Evolutionary conservation across 1,140 invertebrate species (phyloP).

Genomic region (Lordiphosa mommai): DNA sequence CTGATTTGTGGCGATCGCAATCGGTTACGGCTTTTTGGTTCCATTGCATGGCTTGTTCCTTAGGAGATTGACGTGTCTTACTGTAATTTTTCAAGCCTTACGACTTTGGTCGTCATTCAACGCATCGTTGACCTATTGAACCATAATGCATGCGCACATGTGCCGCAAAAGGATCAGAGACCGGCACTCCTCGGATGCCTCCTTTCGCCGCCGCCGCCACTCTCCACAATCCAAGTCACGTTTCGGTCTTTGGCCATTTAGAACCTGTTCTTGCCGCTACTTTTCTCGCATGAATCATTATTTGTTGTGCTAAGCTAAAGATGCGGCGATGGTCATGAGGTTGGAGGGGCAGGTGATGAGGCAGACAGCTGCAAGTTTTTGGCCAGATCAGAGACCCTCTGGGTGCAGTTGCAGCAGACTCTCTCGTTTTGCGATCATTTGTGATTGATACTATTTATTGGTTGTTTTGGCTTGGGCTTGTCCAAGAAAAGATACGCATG

Average conservation of each 20-base stretch:
- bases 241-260: slow-evolving; percentile 31
- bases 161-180: slow-evolving; percentile 60
- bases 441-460: slow-evolving; percentile 76
- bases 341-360: slow-evolving; percentile 17
- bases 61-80: slow-evolving; percentile 66
- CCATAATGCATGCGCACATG: slow-evolving; percentile 66
- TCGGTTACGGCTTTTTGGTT: slow-evolving; percentile 35
- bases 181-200: slow-evolving; percentile 3
- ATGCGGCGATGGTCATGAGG: not conserved
- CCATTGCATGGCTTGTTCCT: slow-evolving; percentile 27
- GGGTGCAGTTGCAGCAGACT: slow-evolving; percentile 56
- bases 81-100: slow-evolving; percentile 69
- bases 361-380: slow-evolving; percentile 68
- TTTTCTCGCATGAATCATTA: slow-evolving; percentile 76
- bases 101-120: slow-evolving; percentile 55
- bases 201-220: slow-evolving; percentile 5
- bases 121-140: slow-evolving; percentile 78
- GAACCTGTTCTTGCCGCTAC: slow-evolving; percentile 71
- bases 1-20: slow-evolving; percentile 75
- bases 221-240: slow-evolving; percentile 33
- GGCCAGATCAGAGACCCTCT: slow-evolving; percentile 50
- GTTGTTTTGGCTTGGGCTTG: slow-evolving; percentile 48
- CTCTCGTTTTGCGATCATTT: slow-evolving; percentile 63
- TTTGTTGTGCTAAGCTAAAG: slow-evolving; percentile 51
- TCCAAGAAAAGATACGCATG: slow-evolving; percentile 27